Percentiles rank a stretch among this genome's conserved stretches.
phyloP scores from a whole-genome alignment of 2,797 vertebrate genomes.

The Brachymystax lenok region DNA sequence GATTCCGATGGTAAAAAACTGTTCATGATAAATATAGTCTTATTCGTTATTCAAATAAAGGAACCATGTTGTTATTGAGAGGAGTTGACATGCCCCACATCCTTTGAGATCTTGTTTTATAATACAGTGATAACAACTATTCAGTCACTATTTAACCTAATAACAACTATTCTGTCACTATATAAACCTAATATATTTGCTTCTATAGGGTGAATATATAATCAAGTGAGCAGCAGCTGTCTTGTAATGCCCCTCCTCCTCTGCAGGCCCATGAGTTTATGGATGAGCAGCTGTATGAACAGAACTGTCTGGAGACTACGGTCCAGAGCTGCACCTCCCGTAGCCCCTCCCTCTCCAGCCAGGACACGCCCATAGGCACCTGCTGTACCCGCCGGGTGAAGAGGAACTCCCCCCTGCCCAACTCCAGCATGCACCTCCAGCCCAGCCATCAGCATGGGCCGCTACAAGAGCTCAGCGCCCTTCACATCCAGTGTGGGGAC shows the following conservation, averaged over 20 bases:
- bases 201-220: background rate
- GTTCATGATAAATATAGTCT: too few relatives aligned
- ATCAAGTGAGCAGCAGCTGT: background rate
- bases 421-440: slow-evolving; percentile 68
- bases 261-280: slow-evolving; percentile 95
- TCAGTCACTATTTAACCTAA: too few relatives aligned
- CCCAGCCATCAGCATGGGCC: slow-evolving; percentile 62
- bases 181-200: background rate
- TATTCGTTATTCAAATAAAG: too few relatives aligned
- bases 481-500: slow-evolving; percentile 91
- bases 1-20: too few relatives aligned
- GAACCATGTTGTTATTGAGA: too few relatives aligned
- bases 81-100: too few relatives aligned
- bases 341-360: slow-evolving; percentile 86
- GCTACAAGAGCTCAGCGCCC: slow-evolving; percentile 95
- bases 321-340: slow-evolving; percentile 83
- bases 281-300: slow-evolving; percentile 91
- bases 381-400: slow-evolving; percentile 87
- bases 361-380: slow-evolving; percentile 74
- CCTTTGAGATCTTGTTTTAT: too few relatives aligned
- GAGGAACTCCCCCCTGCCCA: slow-evolving; percentile 84
- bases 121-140: too few relatives aligned
- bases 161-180: background rate
- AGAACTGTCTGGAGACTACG: slow-evolving; percentile 90
- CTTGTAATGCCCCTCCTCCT: background rate